Base-by-base conservation (phyloP, 2,888 invertebrate species). In the Cosmia pyralina region DNA sequence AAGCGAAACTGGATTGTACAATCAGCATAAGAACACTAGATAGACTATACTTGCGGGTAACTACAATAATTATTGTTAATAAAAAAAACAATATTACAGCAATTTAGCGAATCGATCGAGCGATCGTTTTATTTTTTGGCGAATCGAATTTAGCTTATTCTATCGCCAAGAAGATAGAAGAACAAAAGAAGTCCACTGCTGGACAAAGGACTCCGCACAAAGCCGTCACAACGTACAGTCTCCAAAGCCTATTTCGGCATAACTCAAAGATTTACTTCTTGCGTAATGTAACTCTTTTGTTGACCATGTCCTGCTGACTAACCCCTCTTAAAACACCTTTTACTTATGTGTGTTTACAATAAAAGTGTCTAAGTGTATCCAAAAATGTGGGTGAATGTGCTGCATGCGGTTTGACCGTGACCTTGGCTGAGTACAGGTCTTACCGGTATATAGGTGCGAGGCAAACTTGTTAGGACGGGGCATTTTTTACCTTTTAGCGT, bases 401-500 rank as follows among this genome's bases (percentile, higher is more conserved):
- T 65, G 77, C 69, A 72, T 62, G 4, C 38, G 41, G 10, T 34
- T 55, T 65, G 73, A 48, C 70, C 69, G 62, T 85, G 75, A 77
- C 84, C 85, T 75, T 84, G 84, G 53, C 22, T 64, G 69, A 53
- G 41, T 58, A 57, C 71, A 64, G 55, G 72, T 68, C 68, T 52
- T 53, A 72, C 79, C 72, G 64, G 72, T 76, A 38, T 76, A 38
- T 28, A 34, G 58, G 72, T 73, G 65, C 53, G 70, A 58, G n/a
- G 53, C 62, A 57, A 82, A 83, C 79, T 70, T 58, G 84, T 84
- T 82, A 76, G 77, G 67, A 75, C 17, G 22, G 17, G 48, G 8
- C 22, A 11, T 79, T 84, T 83, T 75, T 75, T 68, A 57, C 67
- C 58, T 82, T 80, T 82, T 79, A n/a, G 68, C 50, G 59, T 38